Conservation (phyloP, 2,113 vertebrate genomes). For the Ceuthmochares aereus region DNA sequence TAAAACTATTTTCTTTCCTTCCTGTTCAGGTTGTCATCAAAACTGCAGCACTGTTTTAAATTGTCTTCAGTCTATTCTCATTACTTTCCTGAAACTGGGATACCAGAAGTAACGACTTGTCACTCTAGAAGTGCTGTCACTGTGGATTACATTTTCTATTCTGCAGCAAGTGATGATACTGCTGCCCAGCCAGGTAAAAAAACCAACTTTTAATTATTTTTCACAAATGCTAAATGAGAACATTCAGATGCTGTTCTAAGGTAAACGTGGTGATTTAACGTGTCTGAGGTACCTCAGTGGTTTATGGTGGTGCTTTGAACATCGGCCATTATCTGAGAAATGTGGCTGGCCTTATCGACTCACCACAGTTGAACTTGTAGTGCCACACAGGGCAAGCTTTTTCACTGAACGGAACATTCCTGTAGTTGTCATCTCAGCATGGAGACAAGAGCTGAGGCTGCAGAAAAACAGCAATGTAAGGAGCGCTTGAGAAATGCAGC, state of each 20-base stretch:
- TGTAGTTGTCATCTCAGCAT: not conserved
- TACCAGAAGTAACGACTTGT: slow-evolving; percentile 93
- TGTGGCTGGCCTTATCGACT: rapidly evolving
- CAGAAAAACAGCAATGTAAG: not conserved
- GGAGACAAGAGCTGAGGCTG: not conserved
- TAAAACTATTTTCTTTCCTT: not conserved
- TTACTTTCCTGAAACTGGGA: slow-evolving; percentile 78
- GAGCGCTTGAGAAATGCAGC: not conserved
- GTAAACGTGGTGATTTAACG: not conserved
- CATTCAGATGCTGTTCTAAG: not conserved
- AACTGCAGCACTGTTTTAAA: slow-evolving; percentile 83
- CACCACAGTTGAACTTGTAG: not conserved
- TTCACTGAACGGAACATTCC: not conserved
- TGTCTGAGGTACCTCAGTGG: not conserved
- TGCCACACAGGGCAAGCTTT: not conserved
- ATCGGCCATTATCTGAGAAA: not conserved
- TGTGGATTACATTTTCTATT: slow-evolving; percentile 97
- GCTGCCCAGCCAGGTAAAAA: slow-evolving; percentile 73
- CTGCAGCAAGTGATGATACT: slow-evolving; percentile 68
- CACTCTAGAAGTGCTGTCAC: slow-evolving; percentile 90
- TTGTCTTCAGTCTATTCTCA: slow-evolving; percentile 91
- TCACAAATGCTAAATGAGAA: not conserved
- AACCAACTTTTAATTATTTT: not conserved
- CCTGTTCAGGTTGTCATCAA: slow-evolving; percentile 67
- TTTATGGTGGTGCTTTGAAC: not conserved